phyloP scores from a whole-genome alignment of 2,797 vertebrate genomes.

The Gadopsis marmoratus region DNA sequence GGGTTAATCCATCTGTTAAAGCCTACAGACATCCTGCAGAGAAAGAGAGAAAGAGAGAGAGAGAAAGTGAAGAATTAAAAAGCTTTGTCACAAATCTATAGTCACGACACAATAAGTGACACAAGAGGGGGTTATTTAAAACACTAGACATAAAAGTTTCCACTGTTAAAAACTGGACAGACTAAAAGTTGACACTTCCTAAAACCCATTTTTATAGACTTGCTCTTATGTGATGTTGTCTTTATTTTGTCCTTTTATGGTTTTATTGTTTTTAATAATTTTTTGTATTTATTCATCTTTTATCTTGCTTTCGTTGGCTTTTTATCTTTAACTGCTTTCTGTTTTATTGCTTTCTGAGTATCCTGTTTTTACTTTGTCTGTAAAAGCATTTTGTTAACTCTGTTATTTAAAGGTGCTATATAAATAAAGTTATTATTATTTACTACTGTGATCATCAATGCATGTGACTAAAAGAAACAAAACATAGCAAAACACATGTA shows the following conservation, averaged over 20 bases:
- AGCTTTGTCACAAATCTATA: constrained; percentile 11
- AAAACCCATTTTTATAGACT: too few relatives aligned
- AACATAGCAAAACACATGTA: not conserved
- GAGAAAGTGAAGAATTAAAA: constrained; percentile 3
- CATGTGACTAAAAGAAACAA: not conserved
- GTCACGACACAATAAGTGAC: constrained; percentile 2
- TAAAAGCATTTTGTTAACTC: too few relatives aligned
- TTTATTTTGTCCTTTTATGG: too few relatives aligned
- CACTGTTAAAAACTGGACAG: not conserved
- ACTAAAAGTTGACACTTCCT: not conserved
- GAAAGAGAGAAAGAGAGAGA: not conserved
- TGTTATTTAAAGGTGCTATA: too few relatives aligned
- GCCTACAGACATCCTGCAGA: constrained; percentile 54
- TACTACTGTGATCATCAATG: not conserved
- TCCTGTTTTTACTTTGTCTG: too few relatives aligned
- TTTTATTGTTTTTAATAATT: too few relatives aligned
- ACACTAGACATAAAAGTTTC: not conserved
- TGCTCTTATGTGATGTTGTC: too few relatives aligned
- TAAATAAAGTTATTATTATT: too few relatives aligned
- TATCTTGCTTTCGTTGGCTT: too few relatives aligned
- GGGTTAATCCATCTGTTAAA: constrained; percentile 72
- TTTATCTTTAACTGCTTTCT: too few relatives aligned
- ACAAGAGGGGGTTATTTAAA: not conserved
- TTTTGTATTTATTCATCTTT: too few relatives aligned
- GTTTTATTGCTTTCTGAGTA: too few relatives aligned